Base-by-base conservation (phyloP, 2,797 vertebrate species). In the Emys orbicularis region DNA sequence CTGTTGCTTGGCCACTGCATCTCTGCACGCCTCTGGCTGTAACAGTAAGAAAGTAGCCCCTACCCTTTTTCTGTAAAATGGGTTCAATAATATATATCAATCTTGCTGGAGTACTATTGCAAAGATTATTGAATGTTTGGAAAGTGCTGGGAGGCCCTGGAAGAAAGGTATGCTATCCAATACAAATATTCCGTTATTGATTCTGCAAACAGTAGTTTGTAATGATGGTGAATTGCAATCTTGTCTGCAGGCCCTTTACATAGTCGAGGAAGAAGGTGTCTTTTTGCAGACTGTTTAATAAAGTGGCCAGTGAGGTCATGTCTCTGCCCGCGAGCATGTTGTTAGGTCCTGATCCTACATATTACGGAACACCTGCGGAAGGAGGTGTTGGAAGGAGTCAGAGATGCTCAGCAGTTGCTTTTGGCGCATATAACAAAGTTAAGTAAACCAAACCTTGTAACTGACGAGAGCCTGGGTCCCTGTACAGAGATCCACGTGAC, bases 401-500 rank as follows among this genome's bases (percentile, higher is more conserved):
- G 59, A 59, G 13, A 3, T 4, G 9, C 44, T 34, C 83, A 29
- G 6, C 21, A 74, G 21, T 25, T 11, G 1, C 65, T 53, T 65
- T 2, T 82, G 76, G 21, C 57, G 0, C 7, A 1, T 1, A 49
- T n/a, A 41, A 41, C 81, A 19, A 53, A 53, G 47, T 85, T 18
- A 81, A 81, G 68, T 81, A 79, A n/a, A 13, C 52, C 23, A n/a
- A 16, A 47, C 61, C 54, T 21, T 7, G 1, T 3, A 0, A 4
- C 82, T 31, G 61, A 8, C 50, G 31, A 21, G 56, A 88, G 79
- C 82, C 74, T 11, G 76, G 83, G 92, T 90, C 85, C 88, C 89
- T 86, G 47, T 87, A 68, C 47, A 47, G 82, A 86, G 83, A 81
- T 86, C 85, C 85, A 79, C 80, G 90, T 90, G 92, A 84, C 87